phyloP scores from a whole-genome alignment of 2,797 vertebrate species.

The Sebastes minor region DNA sequence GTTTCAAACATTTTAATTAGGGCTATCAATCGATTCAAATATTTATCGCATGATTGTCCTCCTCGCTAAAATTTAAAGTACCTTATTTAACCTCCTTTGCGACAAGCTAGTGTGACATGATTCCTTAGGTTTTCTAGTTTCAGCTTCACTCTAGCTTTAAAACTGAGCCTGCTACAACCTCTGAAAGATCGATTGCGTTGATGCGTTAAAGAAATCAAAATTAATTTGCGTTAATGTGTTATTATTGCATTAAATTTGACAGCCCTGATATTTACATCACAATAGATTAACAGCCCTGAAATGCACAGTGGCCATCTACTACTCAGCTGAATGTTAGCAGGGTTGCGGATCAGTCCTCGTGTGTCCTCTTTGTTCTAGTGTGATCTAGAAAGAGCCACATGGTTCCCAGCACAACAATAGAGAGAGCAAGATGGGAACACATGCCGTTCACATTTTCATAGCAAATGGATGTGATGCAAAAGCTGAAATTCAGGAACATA shows the following conservation, averaged over 20 bases:
- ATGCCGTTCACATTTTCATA: not conserved
- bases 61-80: not conserved
- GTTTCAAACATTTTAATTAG: not conserved
- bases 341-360: conserved; percentile 24
- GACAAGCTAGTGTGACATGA: no score
- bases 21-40: rapidly evolving
- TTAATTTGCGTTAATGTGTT: no score
- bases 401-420: conserved; percentile 33
- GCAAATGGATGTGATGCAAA: not conserved
- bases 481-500: not conserved
- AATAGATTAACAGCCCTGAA: not conserved
- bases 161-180: no score
- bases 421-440: not conserved
- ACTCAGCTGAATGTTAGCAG: conserved; percentile 19
- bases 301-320: not conserved
- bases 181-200: no score
- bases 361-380: conserved; percentile 42
- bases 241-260: no score
- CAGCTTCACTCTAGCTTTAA: no score
- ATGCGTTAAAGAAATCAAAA: no score
- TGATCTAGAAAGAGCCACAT: conserved; percentile 41
- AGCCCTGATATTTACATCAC: not conserved
- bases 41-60: not conserved
- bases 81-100: no score
- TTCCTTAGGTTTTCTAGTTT: no score